phyloP scores from a whole-genome alignment of 2,888 invertebrate species.

The Meiosimyza decipiens region DNA sequence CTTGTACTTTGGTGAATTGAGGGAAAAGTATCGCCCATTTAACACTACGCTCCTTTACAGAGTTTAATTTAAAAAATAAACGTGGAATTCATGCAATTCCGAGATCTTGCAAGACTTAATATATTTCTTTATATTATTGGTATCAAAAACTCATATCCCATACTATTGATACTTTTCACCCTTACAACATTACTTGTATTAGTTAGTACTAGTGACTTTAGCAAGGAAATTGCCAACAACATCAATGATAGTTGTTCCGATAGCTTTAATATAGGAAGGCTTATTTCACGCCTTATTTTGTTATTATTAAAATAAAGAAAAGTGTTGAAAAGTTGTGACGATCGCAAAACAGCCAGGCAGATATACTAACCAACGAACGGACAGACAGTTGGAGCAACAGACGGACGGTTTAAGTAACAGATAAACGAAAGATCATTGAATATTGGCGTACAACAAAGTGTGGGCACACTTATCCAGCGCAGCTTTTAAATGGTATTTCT shows the following conservation, averaged over 20 bases:
- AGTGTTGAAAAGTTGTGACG: conserved; percentile 23
- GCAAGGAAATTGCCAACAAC: too few species aligned
- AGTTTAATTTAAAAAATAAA: background rate
- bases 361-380: background rate
- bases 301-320: conserved; percentile 57
- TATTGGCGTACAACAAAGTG: background rate
- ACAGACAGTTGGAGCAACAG: background rate
- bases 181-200: too few species aligned
- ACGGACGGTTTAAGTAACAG: background rate
- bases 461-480: conserved; percentile 13
- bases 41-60: background rate
- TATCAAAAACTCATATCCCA: too few species aligned
- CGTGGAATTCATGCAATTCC: too few species aligned
- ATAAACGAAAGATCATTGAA: background rate
- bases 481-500: background rate
- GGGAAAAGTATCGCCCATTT: background rate
- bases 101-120: too few species aligned
- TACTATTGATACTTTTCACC: too few species aligned
- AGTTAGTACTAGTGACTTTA: too few species aligned
- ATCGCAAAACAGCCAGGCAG: conserved; percentile 10
- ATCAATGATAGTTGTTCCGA: background rate
- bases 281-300: conserved; percentile 59
- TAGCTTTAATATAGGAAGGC: conserved; percentile 16
- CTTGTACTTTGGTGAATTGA: background rate
- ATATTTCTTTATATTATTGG: too few species aligned